Conservation (phyloP, 2,113 vertebrate genomes). For the Peromyscus leucopus region DNA sequence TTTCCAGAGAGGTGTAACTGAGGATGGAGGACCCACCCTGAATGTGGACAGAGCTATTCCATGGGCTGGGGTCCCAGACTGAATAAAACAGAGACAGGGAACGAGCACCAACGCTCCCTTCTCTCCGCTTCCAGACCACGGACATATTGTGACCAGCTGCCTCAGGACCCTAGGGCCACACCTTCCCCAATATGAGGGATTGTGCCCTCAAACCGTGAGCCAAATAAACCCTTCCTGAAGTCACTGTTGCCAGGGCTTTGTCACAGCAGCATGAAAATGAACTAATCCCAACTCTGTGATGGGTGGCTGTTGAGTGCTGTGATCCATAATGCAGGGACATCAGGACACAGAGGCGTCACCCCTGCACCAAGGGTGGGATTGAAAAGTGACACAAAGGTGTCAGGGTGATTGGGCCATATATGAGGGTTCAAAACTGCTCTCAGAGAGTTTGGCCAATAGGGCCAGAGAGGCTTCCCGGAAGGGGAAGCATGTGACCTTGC, state of each 20-base stretch:
- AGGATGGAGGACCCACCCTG: background rate
- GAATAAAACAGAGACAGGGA: background rate
- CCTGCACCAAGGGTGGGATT: background rate
- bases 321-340: background rate
- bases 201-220: background rate
- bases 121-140: background rate
- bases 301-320: background rate
- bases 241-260: background rate
- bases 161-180: background rate
- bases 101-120: no score
- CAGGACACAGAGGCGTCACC: background rate
- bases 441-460: background rate
- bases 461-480: background rate
- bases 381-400: background rate
- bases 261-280: background rate
- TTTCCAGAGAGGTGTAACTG: background rate
- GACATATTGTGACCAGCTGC: background rate
- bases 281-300: background rate
- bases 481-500: conserved; percentile 8
- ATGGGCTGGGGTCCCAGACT: background rate
- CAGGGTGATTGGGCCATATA: background rate
- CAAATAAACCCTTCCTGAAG: background rate
- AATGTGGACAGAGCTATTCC: background rate
- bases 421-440: background rate
- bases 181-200: background rate